Evolutionary conservation across 1,140 invertebrate genomes (phyloP), one percentile per base, ranked within the genome.

Genomic region (Hyles vespertilio): DNA sequence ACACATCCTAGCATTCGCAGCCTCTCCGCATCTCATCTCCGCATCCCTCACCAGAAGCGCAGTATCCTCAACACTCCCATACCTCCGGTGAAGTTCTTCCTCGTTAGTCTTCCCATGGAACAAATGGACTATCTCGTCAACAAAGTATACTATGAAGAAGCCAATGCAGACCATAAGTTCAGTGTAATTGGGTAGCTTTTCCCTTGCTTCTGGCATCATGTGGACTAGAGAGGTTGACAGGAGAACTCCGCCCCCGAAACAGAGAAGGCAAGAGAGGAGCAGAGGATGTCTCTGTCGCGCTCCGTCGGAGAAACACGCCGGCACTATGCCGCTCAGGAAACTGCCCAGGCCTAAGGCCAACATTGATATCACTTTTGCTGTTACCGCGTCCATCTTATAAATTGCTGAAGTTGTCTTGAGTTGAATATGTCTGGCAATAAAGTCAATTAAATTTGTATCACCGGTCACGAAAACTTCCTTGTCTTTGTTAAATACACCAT

Each of bases 201-300:
- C 89, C 58, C 90, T 88, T 7, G 95, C 92, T 87, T 97, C 96
- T 11, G 96, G 95, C 45, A 97, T 85, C 87, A 97, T 94, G 80
- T 97, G 96, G 3, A 96, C 88, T 44, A 96, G 81, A 22, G 94
- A 93, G 1, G 96, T 97, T 0, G 94, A 94, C 11, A 98, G 79
- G 34, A 98, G 91, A 5, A 98, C 95, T 0, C 96, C 96, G 3
- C 94, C 96, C 32, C 96, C 96, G 65, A 96, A 96, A 72, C 95
- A 96, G 0, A 96, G 90, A 7, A 95, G 77, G 9, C 91, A 88
- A 6, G 93, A 94, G 7, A 93, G 87, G 3, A 91, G 69, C 3
- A 94, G 69, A n/a, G 92, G 92, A 50, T 91, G 90, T 11, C 86
- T 72, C 55, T 90, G 84, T 44, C 90, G 83, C 44, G 90, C 87